Conservation (phyloP, 2,113 vertebrate species). For the Phocoena sinus region DNA sequence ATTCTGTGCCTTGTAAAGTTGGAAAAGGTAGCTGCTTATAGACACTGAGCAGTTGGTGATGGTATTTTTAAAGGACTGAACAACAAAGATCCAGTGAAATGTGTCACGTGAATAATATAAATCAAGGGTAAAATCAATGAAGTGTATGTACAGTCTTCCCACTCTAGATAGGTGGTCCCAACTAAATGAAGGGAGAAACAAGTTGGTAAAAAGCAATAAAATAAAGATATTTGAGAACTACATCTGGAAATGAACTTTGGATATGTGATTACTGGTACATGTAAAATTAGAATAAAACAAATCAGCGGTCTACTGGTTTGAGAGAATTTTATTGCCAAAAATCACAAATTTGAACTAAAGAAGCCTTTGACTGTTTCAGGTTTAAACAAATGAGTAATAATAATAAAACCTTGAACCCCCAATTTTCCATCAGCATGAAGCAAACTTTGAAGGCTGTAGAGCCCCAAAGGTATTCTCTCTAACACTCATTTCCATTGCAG, state of each 20-base stretch:
- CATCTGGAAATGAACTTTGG: not conserved
- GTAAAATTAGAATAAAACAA: not conserved
- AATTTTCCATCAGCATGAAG: not conserved
- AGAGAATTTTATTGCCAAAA: not conserved
- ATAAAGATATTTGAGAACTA: not conserved
- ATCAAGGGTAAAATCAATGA: not conserved
- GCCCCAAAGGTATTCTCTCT: not conserved
- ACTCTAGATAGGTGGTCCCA: not conserved
- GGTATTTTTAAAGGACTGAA: not conserved
- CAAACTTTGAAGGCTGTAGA: not conserved
- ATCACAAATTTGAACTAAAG: not conserved
- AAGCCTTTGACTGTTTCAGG: not conserved
- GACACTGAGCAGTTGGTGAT: not conserved
- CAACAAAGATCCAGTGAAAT: not conserved
- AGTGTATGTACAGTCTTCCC: not conserved
- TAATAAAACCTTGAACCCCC: not conserved
- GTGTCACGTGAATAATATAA: not conserved
- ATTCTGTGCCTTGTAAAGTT: not conserved
- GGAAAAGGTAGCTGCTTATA: not conserved
- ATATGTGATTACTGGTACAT: not conserved
- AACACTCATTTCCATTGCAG: not conserved
- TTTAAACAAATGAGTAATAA: not conserved
- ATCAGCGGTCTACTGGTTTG: not conserved
- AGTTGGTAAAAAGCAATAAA: constrained; percentile 5
- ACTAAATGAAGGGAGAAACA: not conserved